Evolutionary conservation across 2,113 vertebrate species (phyloP), one percentile per base, ranked within the genome.

Genomic region (Emberiza fucata): DNA sequence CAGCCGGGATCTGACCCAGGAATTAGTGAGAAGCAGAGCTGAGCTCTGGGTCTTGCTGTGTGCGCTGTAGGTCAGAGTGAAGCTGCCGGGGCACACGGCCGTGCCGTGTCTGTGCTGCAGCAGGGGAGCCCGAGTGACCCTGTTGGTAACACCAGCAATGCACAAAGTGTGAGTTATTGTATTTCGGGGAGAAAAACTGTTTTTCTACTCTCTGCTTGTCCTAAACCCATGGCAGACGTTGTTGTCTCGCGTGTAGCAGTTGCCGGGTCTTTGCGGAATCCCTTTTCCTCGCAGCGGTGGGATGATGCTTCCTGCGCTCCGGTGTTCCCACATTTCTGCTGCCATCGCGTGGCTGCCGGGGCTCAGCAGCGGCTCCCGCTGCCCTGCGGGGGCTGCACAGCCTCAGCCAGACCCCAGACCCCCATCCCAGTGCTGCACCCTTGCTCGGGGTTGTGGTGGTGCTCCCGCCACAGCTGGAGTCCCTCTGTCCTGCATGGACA

Each of bases 321-420:
- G 3, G 60, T 50, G 95, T 96, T 97, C 20, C 83, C 89, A 71
- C 35, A 65, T 94, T 95, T 39, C 81, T 81, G 51, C 95, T 93
- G 96, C 96, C 88, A 84, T 78, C 96, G 57, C 81, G 91, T 91
- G 94, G 95, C 85, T 93, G 73, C 80, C 19, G 56, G 28, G 37
- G 33, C 21, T 50, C 28, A 40, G 16, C 48, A 9, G 72, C 75
- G 3, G 51, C 25, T 31, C 59, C 40, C 19, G 20, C 61, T 5
- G 17, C 40, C 5, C 2, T 39, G 68, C 31, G 4, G 64, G 56
- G 28, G 42, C 5, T 5, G 19, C 69, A 28, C 40, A 20, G 42
- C 69, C 5, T 6, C n/a, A 35, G 51, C 63, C 25, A 2, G 24
- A 5, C 3, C 40, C 73, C 51, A 2, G 24, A 7, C 2, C 42